Conservation (phyloP, 2,113 vertebrate species). For the Isurus oxyrinchus region DNA sequence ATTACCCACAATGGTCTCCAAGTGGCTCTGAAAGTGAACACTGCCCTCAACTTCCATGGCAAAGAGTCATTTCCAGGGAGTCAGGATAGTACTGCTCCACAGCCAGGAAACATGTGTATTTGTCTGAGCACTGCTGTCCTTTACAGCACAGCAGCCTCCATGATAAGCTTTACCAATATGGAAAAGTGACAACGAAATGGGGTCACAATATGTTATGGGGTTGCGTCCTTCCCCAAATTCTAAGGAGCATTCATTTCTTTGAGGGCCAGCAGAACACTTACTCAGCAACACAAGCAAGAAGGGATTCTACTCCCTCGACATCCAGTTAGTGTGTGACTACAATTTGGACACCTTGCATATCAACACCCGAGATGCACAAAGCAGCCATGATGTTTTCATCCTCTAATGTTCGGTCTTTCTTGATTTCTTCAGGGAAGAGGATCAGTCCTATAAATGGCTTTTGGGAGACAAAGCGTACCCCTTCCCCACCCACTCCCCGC, state of each 20-base stretch:
- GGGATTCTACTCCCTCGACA: not conserved
- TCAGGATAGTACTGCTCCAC: too few species aligned
- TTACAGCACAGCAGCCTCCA: not conserved
- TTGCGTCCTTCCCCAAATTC: not conserved
- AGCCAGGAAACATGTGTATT: not conserved
- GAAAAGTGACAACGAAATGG: not conserved
- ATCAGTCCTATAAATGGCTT: not conserved
- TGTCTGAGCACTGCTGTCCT: not conserved
- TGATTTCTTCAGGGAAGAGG: not conserved
- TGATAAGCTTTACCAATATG: not conserved
- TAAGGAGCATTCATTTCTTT: not conserved
- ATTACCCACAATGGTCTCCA: not conserved
- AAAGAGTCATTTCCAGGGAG: not conserved
- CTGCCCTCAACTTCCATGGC: not conserved
- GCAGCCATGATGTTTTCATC: not conserved
- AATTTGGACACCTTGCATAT: not conserved
- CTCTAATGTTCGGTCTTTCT: not conserved
- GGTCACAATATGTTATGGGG: not conserved
- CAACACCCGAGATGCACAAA: not conserved
- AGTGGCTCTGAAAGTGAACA: not conserved
- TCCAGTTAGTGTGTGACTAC: not conserved
- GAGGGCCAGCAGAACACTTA: not conserved
- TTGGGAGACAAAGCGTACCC: not conserved
- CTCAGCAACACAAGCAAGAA: not conserved
- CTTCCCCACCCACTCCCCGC: too few species aligned